Evolutionary conservation across 2,888 invertebrate species (phyloP).

Genomic region (Chalcosyrphus nemorum): DNA sequence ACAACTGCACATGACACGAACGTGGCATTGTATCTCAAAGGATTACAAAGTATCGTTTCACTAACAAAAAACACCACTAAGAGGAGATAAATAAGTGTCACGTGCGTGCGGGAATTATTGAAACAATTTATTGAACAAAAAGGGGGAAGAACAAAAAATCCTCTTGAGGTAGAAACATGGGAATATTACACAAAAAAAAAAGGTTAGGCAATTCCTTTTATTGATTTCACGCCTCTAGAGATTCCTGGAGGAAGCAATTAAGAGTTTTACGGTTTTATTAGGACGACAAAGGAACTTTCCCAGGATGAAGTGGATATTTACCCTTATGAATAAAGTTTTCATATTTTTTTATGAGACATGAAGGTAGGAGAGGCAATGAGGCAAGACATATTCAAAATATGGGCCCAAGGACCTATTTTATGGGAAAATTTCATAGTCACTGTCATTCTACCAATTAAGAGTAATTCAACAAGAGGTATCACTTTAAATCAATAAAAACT

Average conservation of each 20-base stretch:
- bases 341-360: not conserved
- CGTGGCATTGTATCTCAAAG: constrained; percentile 46
- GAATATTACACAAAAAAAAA: constrained; percentile 13
- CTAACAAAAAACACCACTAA: too few species aligned
- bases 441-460: too few species aligned
- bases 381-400: not conserved
- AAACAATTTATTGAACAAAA: constrained; percentile 13
- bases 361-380: not conserved
- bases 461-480: too few species aligned
- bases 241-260: constrained; percentile 20
- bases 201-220: constrained; percentile 3
- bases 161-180: not conserved
- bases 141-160: constrained; percentile 6
- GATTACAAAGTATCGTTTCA: too few species aligned
- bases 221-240: constrained; percentile 31
- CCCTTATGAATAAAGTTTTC: not conserved
- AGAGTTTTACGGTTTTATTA: not conserved
- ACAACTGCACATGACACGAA: constrained; percentile 37
- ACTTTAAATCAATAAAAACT: too few species aligned
- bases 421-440: too few species aligned
- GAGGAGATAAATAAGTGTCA: constrained; percentile 45
- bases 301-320: not conserved
- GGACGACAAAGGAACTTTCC: not conserved
- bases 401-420: too few species aligned
- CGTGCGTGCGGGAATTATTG: constrained; percentile 53